Evolutionary conservation across 2,888 invertebrate species (phyloP).

Genomic region (Nezara viridula): DNA sequence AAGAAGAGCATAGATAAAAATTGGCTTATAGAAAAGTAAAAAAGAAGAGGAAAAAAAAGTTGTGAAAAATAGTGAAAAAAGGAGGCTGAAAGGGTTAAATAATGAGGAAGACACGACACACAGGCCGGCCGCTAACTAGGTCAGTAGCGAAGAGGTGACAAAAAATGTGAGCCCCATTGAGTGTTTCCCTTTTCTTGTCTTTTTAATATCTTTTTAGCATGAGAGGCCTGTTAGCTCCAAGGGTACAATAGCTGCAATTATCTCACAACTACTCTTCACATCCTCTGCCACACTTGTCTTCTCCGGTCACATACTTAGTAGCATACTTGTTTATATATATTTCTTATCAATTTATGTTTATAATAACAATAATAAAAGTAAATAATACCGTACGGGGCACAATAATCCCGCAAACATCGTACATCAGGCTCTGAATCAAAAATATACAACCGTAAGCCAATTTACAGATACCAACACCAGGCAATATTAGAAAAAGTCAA

Average conservation of each 20-base stretch:
- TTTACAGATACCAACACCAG: too few relatives aligned
- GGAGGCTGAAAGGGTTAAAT: background rate
- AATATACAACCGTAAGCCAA: too few relatives aligned
- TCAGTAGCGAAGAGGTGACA: background rate
- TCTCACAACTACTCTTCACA: background rate
- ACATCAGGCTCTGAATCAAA: too few relatives aligned
- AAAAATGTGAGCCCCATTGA: conserved; percentile 28
- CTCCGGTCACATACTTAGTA: background rate
- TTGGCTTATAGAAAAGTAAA: conserved; percentile 37
- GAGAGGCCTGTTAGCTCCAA: background rate
- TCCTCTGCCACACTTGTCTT: background rate
- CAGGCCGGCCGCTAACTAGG: background rate
- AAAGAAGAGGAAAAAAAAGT: background rate
- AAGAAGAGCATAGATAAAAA: conserved; percentile 41
- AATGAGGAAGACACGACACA: conserved; percentile 18
- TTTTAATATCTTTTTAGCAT: conserved; percentile 46
- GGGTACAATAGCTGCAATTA: background rate
- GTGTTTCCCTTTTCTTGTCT: conserved; percentile 36
- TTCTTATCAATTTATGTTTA: background rate
- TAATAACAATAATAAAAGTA: too few relatives aligned
- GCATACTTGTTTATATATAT: background rate
- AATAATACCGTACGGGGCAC: too few relatives aligned
- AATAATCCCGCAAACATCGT: too few relatives aligned
- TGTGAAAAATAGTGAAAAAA: conserved; percentile 27
- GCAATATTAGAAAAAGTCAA: too few relatives aligned